Evolutionary conservation across 1,140 invertebrate genomes (phyloP).

Genomic region (Meloidogyne chitwoodi): DNA sequence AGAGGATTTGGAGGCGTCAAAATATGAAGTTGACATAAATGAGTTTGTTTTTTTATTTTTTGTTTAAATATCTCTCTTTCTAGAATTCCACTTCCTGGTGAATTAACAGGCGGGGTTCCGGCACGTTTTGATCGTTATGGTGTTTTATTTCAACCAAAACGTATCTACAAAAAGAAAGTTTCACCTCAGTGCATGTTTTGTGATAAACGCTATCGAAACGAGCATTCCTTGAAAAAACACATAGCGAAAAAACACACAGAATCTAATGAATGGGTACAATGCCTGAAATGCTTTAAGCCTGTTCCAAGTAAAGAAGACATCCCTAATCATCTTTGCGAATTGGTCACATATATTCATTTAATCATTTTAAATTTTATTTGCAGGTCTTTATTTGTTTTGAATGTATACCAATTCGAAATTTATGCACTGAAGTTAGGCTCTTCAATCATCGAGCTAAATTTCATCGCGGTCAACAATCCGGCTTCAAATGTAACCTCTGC

Average conservation of each 20-base stretch:
- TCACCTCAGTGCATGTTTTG: conserved; percentile 59
- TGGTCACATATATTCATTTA: conserved; percentile 42
- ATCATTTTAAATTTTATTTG: conserved; percentile 12
- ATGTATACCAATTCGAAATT: conserved; percentile 55
- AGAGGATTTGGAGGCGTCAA: conserved; percentile 48
- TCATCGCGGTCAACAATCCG: conserved; percentile 57
- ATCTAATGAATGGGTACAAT: conserved; percentile 54
- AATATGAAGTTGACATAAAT: conserved; percentile 39
- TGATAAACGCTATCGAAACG: conserved; percentile 58
- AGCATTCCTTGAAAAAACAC: conserved; percentile 59
- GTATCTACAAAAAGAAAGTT: conserved; percentile 58
- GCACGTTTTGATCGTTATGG: conserved; percentile 51
- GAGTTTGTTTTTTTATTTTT: conserved; percentile 26
- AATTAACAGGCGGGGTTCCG: conserved; percentile 43
- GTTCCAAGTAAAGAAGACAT: conserved; percentile 41
- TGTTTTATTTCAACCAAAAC: conserved; percentile 44
- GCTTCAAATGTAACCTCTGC: conserved; percentile 58
- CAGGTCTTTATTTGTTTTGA: conserved; percentile 57
- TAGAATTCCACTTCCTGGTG: conserved; percentile 53
- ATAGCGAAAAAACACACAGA: conserved; percentile 56
- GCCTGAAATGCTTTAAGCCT: conserved; percentile 56
- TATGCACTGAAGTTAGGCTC: conserved; percentile 52
- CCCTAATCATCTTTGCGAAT: conserved; percentile 49
- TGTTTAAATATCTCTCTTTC: neutral
- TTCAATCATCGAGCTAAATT: conserved; percentile 52